Conservation (phyloP, 2,888 invertebrate genomes). For the Campoletis raptor region DNA sequence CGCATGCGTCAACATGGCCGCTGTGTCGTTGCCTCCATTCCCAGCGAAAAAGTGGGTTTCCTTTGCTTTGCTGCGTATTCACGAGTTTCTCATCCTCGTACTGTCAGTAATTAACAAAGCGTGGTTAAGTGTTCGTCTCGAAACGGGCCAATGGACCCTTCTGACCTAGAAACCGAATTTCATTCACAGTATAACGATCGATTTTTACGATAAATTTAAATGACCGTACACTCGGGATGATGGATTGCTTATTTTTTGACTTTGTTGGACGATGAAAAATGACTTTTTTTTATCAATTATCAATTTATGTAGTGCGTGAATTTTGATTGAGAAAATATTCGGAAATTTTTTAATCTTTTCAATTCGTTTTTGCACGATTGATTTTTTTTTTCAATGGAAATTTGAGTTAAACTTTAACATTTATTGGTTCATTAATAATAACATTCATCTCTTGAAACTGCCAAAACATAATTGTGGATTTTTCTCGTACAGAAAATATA, state of each 20-base stretch:
- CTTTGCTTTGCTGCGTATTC: constrained; percentile 54
- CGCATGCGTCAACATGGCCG: constrained; percentile 84
- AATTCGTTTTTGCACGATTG: not conserved
- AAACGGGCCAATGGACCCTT: constrained; percentile 56
- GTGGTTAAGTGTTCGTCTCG: constrained; percentile 74
- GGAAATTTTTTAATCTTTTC: not conserved
- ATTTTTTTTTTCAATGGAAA: not conserved
- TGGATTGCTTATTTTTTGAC: not conserved
- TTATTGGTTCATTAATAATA: not conserved
- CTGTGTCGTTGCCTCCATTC: constrained; percentile 76
- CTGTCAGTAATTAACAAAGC: constrained; percentile 77
- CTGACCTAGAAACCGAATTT: constrained; percentile 62
- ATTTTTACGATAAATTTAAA: constrained; percentile 45
- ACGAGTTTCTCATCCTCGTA: constrained; percentile 69
- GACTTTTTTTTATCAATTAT: not conserved
- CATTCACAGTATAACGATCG: constrained; percentile 30
- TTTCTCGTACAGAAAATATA: not conserved
- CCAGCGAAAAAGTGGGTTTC: constrained; percentile 70
- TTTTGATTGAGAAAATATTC: not conserved
- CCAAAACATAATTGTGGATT: not conserved
- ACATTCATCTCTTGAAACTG: not conserved
- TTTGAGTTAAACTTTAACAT: not conserved
- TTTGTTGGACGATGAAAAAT: constrained; percentile 11
- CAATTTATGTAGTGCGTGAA: constrained; percentile 7
- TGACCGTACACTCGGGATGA: not conserved